Evolutionary conservation across 1,140 invertebrate genomes (phyloP).

Genomic region (Melanaphis sacchari): DNA sequence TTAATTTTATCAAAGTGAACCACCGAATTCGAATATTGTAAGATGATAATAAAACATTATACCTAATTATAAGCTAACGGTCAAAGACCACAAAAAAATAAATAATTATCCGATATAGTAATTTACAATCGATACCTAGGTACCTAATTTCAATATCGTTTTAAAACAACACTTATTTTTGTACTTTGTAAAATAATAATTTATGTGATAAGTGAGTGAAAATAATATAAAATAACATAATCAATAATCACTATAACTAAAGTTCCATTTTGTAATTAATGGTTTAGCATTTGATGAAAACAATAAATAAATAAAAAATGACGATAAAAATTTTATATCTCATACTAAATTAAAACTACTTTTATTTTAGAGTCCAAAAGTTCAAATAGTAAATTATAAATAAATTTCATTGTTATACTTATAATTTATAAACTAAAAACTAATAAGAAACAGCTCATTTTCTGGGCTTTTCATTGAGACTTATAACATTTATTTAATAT

Average conservation of each 20-base stretch:
- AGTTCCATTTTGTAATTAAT: background rate
- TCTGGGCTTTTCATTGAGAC: background rate
- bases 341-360: background rate
- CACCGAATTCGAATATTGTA: background rate
- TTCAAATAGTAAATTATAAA: background rate
- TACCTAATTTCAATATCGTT: background rate
- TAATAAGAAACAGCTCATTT: background rate
- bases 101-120: background rate
- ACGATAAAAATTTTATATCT: background rate
- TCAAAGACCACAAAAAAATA: background rate
- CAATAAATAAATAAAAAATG: background rate
- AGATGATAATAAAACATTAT: background rate
- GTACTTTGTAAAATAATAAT: background rate
- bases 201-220: background rate
- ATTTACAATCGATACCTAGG: background rate
- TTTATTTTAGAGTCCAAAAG: background rate
- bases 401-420: background rate
- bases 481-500: background rate
- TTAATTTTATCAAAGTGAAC: constrained; percentile 6
- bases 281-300: background rate
- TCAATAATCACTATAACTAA: background rate
- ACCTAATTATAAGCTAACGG: background rate
- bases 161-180: constrained; percentile 24
- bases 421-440: background rate
- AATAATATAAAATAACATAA: background rate